Conservation (phyloP, 1,140 invertebrate species). For the Pogonomyrmex californicus region DNA sequence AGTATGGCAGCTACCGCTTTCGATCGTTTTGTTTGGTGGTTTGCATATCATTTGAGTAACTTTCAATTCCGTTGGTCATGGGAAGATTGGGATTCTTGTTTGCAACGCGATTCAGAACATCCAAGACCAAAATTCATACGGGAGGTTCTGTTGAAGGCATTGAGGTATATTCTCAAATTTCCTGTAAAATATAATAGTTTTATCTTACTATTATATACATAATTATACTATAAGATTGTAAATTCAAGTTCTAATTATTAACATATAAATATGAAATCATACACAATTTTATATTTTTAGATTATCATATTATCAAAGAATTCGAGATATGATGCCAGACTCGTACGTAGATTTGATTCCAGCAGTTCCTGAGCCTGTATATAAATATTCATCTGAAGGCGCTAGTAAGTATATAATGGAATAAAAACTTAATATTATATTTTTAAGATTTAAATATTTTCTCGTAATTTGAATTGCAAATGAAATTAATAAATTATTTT, state of each 20-base stretch:
- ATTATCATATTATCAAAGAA: constrained; percentile 97
- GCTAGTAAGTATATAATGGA: constrained; percentile 89
- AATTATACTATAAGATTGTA: not conserved
- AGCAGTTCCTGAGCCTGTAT: constrained; percentile 91
- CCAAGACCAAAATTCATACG: constrained; percentile 98
- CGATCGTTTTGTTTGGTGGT: constrained; percentile 99
- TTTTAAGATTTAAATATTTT: not conserved
- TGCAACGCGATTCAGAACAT: constrained; percentile 95
- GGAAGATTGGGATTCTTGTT: constrained; percentile 97
- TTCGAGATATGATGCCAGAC: constrained; percentile 96
- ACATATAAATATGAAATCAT: constrained; percentile 33
- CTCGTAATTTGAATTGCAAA: not conserved
- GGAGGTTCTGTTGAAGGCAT: constrained; percentile 96
- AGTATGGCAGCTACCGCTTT: constrained; percentile 99
- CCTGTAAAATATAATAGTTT: not conserved
- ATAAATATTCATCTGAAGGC: constrained; percentile 94
- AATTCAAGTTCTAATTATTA: not conserved
- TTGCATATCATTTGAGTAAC: constrained; percentile 99
- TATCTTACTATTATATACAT: not conserved
- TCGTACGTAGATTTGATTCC: constrained; percentile 95
- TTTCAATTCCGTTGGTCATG: constrained; percentile 99
- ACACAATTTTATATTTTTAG: constrained; percentile 86
- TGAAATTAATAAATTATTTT: constrained; percentile 72
- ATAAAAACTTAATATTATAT: not conserved
- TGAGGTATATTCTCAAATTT: constrained; percentile 88